Base-by-base conservation (phyloP, 1,140 invertebrate species). In the Drosophila persimilis region DNA sequence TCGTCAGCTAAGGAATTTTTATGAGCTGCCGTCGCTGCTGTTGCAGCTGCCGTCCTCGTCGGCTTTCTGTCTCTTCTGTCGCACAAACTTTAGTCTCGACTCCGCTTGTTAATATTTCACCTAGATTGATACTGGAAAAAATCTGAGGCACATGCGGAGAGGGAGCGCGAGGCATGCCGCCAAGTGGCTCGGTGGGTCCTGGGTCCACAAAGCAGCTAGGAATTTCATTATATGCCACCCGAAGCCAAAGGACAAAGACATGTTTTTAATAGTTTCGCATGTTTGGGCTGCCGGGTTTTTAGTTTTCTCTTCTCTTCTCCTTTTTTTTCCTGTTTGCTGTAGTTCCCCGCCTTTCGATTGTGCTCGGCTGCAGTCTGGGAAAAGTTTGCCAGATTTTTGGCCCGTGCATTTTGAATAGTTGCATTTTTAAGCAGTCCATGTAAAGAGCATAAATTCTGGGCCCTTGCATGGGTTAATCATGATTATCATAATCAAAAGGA, bases 251-350 rank as follows among this genome's bases (percentile, higher is more conserved):
- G 77, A 86, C 81, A 85, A 85, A 85, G 81, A 85, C 81, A 85
- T 85, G 81, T 86, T 85, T 85, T 85, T 85, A 85, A 85, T 85
- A 85, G 81, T 85, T 85, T 85, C 69, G 67, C 69, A 71, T 85
- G 81, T 85, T 85, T 86, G 81, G 75, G 64, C 67, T 77, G 77
- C 67, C 61, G 52, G 69, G 26, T 60, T 77, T 60, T 53, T 52
- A 45, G 47, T 44, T 59, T 31, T 11, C 11, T 39, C 11, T 35
- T 17, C 17, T 17, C 17, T 15, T 15, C 15, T 15, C 1, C 13
- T 55, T 56, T 70, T 70, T 51, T 54, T 45, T 39, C 6, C 44
- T 13, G 13, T 31, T 53, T 17, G 24, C 17, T 11, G 20, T 54
- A 20, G 57, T 56, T 43, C 60, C 43, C 54, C 39, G 31, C 9